These are phyloP conservation scores for Lerista edwardsae DNA, from an alignment of 2,797 vertebrate species.

Conservation along the genomic window DNA sequence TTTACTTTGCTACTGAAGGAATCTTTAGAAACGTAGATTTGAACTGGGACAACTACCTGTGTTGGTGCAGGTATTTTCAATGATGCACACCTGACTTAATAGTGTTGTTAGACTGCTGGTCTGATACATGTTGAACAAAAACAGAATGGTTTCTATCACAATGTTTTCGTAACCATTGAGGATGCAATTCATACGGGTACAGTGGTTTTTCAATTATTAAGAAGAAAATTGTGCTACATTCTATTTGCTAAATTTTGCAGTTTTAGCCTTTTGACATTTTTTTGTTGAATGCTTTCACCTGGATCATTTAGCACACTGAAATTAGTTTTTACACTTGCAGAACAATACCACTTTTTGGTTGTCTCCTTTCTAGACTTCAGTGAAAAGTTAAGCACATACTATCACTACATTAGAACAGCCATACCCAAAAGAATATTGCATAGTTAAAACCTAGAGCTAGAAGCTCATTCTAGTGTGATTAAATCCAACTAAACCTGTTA, in stretches of 20 bases:
- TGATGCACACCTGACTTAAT: not conserved
- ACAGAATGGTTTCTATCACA: not conserved
- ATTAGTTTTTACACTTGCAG: conserved; percentile 36
- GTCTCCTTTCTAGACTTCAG: conserved; percentile 8
- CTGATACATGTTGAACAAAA: not conserved
- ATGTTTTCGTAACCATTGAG: not conserved
- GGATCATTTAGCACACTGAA: not conserved
- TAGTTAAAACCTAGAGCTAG: conserved; percentile 43
- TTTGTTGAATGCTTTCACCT: not conserved
- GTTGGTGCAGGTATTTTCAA: not conserved
- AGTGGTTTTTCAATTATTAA: not conserved
- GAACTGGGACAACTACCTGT: not conserved
- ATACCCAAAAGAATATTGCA: conserved; percentile 36
- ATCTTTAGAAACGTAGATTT: accelerated
- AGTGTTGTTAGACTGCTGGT: not conserved
- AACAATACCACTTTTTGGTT: not conserved
- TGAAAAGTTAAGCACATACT: conserved; percentile 39
- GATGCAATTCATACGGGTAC: not conserved
- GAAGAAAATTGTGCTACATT: not conserved
- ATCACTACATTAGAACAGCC: conserved; percentile 32
- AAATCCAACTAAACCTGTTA: conserved; percentile 54
- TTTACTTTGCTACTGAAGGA: conserved; percentile 17
- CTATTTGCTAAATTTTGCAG: not conserved
- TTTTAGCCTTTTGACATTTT: not conserved
- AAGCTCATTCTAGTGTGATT: conserved; percentile 48